Conservation (phyloP, 2,113 vertebrate species). For the Picathartes gymnocephalus region DNA sequence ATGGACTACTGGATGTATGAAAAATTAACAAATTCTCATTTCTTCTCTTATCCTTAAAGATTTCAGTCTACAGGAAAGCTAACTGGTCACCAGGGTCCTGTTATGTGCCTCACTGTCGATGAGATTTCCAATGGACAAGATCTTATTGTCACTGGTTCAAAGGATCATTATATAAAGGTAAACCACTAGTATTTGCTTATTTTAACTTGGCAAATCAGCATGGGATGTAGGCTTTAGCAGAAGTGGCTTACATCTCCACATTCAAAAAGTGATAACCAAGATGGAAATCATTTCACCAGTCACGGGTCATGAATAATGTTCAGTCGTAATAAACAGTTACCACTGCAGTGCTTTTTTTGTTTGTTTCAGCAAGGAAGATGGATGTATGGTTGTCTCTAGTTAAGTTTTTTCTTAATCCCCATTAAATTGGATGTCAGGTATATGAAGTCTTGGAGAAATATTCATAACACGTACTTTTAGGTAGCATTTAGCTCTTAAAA, state of each 20-base stretch:
- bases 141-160: slow-evolving; percentile 95
- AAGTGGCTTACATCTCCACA: background rate
- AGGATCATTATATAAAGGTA: slow-evolving; percentile 95
- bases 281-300: background rate
- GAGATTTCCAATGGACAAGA: slow-evolving; percentile 86
- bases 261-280: background rate
- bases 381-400: background rate
- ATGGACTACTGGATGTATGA: background rate
- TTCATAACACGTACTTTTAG: background rate
- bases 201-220: background rate
- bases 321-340: background rate
- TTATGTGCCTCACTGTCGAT: slow-evolving; percentile 93
- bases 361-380: background rate
- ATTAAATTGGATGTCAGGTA: background rate
- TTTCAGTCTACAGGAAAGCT: slow-evolving; percentile 96
- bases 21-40: background rate
- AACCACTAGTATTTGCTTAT: background rate
- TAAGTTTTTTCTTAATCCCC: background rate
- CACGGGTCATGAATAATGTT: background rate
- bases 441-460: background rate
- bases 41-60: slow-evolving; percentile 67
- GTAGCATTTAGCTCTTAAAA: background rate
- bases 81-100: slow-evolving; percentile 89
- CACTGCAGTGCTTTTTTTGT: background rate
- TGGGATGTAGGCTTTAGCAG: background rate